Conservation (phyloP, 53 echinoderm and acorn worm genomes). For the Henricia sp. region DNA sequence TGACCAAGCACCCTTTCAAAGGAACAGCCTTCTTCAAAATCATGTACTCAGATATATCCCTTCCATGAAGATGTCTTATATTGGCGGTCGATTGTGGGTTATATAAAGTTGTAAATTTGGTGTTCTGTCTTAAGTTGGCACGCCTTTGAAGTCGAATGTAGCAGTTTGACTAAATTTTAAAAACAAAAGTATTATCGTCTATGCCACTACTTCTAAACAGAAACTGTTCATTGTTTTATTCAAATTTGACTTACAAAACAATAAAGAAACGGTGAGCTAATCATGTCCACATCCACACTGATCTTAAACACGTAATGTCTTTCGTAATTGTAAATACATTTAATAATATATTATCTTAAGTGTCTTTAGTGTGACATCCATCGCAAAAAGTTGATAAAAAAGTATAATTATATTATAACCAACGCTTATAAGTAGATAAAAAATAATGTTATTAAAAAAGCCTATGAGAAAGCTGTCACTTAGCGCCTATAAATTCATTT, state of each 20-base stretch:
- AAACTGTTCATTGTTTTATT: not conserved
- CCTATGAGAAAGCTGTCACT: too few species aligned
- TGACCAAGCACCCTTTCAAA: too few species aligned
- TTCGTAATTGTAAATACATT: constrained; percentile 34
- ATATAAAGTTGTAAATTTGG: too few species aligned
- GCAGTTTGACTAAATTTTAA: too few species aligned
- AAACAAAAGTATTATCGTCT: too few species aligned
- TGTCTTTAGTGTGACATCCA: constrained; percentile 17
- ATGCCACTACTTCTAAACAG: not conserved
- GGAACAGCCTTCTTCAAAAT: too few species aligned
- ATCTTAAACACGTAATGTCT: not conserved
- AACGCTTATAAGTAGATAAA: not conserved
- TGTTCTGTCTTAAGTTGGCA: too few species aligned
- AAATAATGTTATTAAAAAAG: not conserved
- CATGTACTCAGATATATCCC: too few species aligned
- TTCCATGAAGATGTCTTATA: too few species aligned
- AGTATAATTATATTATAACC: not conserved
- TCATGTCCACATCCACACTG: not conserved
- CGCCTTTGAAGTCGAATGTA: too few species aligned
- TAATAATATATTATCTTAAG: constrained; percentile 26
- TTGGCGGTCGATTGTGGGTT: too few species aligned
- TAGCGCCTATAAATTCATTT: too few species aligned
- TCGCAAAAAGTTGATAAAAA: not conserved
- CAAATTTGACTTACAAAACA: not conserved
- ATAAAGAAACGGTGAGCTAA: not conserved